Conservation (phyloP, 2,888 invertebrate species). For the Therioaphis trifolii region DNA sequence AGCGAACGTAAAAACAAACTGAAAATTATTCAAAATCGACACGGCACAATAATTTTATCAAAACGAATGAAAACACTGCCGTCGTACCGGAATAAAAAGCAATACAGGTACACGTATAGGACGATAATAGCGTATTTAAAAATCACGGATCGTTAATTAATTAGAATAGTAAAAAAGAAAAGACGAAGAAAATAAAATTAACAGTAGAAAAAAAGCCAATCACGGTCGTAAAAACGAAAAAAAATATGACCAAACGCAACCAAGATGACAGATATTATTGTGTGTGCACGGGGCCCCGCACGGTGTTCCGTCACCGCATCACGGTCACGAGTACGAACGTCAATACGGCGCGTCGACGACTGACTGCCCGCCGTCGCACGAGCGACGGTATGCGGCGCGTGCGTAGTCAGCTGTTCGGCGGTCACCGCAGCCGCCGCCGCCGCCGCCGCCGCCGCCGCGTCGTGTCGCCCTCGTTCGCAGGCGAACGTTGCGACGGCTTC, state of each 20-base stretch:
- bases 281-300: background rate
- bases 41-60: background rate
- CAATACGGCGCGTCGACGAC: constrained; percentile 25
- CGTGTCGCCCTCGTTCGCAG: background rate
- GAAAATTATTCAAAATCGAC: too few relatives aligned
- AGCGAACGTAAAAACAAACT: background rate
- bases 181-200: background rate
- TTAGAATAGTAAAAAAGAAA: background rate
- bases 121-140: too few relatives aligned
- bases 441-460: background rate
- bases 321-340: background rate
- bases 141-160: too few relatives aligned
- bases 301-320: background rate
- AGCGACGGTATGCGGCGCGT: constrained; percentile 40
- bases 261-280: background rate
- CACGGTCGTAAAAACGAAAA: background rate
- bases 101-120: too few relatives aligned
- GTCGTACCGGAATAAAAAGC: too few relatives aligned
- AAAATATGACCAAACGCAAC: background rate
- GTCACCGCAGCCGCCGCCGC: too few relatives aligned
- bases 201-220: background rate
- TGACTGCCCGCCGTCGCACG: constrained; percentile 27
- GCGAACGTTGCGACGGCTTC: too few relatives aligned
- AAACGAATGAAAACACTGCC: background rate
- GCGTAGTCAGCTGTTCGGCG: constrained; percentile 57